These are phyloP conservation scores for Nymphicus hollandicus DNA, from an alignment of 2,113 vertebrate species.

Conservation along the genomic window DNA sequence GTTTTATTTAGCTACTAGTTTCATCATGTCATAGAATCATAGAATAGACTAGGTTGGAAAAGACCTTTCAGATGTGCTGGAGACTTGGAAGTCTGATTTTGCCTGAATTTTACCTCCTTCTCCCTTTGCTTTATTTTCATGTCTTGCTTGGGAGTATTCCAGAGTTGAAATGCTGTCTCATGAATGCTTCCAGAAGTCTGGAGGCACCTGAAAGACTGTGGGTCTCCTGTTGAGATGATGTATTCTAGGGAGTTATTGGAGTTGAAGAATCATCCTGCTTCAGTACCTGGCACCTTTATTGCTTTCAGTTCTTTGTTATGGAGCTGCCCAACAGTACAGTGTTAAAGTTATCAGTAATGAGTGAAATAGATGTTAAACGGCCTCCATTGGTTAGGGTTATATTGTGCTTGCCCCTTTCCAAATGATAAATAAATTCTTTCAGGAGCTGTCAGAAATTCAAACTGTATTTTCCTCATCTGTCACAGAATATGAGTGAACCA, in stretches of 20 bases:
- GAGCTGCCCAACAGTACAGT: not conserved
- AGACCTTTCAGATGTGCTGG: not conserved
- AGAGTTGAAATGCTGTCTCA: not conserved
- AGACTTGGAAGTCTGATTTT: not conserved
- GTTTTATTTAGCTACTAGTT: not conserved
- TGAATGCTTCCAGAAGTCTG: not conserved
- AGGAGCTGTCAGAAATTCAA: not conserved
- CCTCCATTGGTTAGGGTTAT: not conserved
- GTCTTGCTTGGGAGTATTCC: not conserved
- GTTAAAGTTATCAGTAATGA: not conserved
- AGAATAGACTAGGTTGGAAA: too few species aligned
- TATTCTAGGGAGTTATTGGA: not conserved
- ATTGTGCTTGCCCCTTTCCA: not conserved
- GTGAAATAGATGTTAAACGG: not conserved
- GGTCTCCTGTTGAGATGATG: not conserved
- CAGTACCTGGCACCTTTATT: not conserved
- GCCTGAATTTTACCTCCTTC: not conserved
- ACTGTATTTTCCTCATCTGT: not conserved
- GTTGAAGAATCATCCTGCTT: not conserved
- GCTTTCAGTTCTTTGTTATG: not conserved
- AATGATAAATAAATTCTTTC: not conserved
- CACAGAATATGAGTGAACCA: not conserved
- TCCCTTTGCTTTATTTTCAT: not conserved
- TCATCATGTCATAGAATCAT: not conserved
- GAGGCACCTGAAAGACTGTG: not conserved